Base-by-base conservation (phyloP, 2,888 invertebrate genomes). In the Drosophila fungiperda region DNA sequence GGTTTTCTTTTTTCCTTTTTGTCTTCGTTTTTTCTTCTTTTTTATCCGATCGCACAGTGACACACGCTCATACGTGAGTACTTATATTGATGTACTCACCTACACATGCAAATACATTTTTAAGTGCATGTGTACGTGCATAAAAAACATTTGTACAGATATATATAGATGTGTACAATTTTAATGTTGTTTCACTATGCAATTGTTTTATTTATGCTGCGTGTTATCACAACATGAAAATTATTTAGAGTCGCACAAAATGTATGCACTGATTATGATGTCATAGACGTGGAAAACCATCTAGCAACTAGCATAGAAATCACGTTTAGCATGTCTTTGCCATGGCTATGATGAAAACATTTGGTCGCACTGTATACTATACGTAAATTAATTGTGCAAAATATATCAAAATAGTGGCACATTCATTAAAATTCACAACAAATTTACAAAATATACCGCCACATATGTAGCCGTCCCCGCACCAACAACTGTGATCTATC, bases 231-330 rank as follows among this genome's bases (percentile, higher is more conserved):
- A 78, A 67, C 52, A 71, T 75, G 52, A 58, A 79, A 71, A 71
- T 50, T 68, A 75, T 64, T 75, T 29, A 23, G 48, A 71, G 67
- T 75, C 82, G 68, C 84, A 81, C 64, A 69, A 81, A 80, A 65
- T 82, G 68, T 75, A 84, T 72, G 79, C 75, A 78, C 42, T 69
- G 80, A 58, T 82, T 83, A 87, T 83, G 83, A 83, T 83, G 83
- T 83, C 83, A 83, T 83, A 80, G 78, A 82, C 75, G 75, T 77
- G 80, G 80, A 78, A 71, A 80, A 71, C 67, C 77, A 70, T 60
- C 59, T 58, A 58, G 64, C 50, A 29, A 59, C 38, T 64, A 62
- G 60, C 64, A 79, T 49, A 55, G 45, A 79, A 71, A 78, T 68
- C 71, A 57, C 60, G 40, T 57, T 63, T 55, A 40, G 53, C 32